A percentile compares a stretch with the other conserved stretches of the same genome.
Evolutionary conservation across 2,888 invertebrate species (phyloP).

Genomic region (Diabrotica balteata): DNA sequence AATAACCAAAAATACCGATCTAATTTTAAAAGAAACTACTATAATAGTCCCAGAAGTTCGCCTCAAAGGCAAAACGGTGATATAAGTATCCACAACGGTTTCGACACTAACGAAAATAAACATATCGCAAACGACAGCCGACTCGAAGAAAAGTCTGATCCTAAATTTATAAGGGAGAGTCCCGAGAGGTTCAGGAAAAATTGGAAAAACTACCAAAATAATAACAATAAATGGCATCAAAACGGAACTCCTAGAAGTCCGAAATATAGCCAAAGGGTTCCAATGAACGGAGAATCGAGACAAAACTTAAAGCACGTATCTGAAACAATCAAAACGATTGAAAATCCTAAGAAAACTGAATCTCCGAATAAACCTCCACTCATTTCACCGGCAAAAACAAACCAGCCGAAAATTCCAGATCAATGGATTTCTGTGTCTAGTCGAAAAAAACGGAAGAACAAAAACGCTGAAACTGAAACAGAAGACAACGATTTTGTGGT

Average conservation of each 20-base stretch:
- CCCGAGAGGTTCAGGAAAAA: conserved; percentile 37
- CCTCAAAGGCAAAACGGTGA: conserved; percentile 35
- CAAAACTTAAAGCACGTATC: conserved; percentile 35
- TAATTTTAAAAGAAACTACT: conserved; percentile 40
- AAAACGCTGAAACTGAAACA: conserved; percentile 38
- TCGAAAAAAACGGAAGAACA: conserved; percentile 57
- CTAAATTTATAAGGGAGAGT: conserved; percentile 23
- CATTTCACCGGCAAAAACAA: conserved; percentile 7
- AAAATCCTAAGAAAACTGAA: conserved; percentile 16
- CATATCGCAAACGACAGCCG: conserved; percentile 12
- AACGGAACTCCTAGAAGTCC: conserved; percentile 27
- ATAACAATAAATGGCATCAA: conserved; percentile 32
- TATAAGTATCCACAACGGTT: background rate
- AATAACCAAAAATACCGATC: conserved; percentile 36
- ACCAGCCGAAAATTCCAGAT: conserved; percentile 35
- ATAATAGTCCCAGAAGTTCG: conserved; percentile 36
- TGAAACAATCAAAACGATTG: conserved; percentile 25
- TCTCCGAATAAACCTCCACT: conserved; percentile 11
- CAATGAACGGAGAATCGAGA: conserved; percentile 22
- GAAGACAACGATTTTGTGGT: conserved; percentile 37
- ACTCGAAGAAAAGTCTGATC: conserved; percentile 13
- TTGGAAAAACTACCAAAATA: conserved; percentile 39
- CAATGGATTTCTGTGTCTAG: conserved; percentile 59
- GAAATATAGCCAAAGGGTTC: conserved; percentile 20
- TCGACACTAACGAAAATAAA: conserved; percentile 9